A percentile compares a stretch with the other conserved stretches of the same genome.
Conservation (phyloP, 2,113 vertebrate species). For the Neodontobutis hainanensis region DNA sequence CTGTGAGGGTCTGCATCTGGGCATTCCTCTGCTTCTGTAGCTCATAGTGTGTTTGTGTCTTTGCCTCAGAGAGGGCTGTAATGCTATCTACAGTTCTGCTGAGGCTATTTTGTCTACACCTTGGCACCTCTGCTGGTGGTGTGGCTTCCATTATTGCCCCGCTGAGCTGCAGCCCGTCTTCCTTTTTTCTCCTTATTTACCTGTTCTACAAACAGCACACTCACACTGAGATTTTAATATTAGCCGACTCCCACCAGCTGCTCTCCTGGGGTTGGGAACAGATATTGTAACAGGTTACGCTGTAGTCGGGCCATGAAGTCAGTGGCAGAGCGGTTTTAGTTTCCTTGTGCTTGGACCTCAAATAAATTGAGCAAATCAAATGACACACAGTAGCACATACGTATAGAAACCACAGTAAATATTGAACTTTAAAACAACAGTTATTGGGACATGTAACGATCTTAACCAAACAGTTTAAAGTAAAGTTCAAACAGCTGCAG, state of each 20-base stretch:
- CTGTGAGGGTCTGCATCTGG: slow-evolving; percentile 38
- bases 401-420: no score
- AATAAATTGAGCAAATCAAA: no score
- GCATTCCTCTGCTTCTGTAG: slow-evolving; percentile 22
- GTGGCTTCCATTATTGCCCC: slow-evolving; percentile 49
- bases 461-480: no score
- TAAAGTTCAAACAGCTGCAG: no score
- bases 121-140: slow-evolving; percentile 41
- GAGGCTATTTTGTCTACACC: slow-evolving; percentile 60
- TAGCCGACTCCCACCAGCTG: slow-evolving; percentile 21
- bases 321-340: no score
- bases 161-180: slow-evolving; percentile 42
- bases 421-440: no score
- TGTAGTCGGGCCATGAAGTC: neutral
- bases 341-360: no score
- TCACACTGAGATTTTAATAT: slow-evolving; percentile 35
- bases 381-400: no score
- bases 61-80: slow-evolving; percentile 12
- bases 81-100: slow-evolving; percentile 31
- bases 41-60: slow-evolving; percentile 15
- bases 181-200: slow-evolving; percentile 30
- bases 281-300: slow-evolving; percentile 47
- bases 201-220: slow-evolving; percentile 42
- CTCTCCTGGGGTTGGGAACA: slow-evolving; percentile 49
- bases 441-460: no score